These are phyloP conservation scores for Philaethria dido DNA, from an alignment of 2,888 invertebrate species.

Conservation along the genomic window DNA sequence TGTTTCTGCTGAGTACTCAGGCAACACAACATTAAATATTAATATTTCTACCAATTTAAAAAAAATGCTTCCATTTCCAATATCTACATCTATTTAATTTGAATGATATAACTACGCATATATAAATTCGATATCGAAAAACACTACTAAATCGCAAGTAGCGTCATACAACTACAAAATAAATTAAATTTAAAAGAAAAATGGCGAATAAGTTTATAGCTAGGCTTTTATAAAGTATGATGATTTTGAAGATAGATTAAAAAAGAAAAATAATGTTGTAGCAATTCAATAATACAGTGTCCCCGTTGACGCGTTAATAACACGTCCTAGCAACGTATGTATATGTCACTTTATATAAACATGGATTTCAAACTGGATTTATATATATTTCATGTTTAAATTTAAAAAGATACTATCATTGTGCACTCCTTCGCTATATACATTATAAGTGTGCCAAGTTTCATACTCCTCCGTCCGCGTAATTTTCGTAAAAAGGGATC, in stretches of 20 bases:
- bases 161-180: conserved; percentile 13
- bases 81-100: conserved; percentile 26
- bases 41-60: conserved; percentile 4
- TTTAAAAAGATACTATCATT: no score
- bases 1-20: background rate
- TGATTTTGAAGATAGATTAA: background rate
- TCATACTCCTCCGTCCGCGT: no score
- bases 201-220: conserved; percentile 9
- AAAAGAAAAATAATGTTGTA: background rate
- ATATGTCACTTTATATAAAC: no score
- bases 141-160: conserved; percentile 27
- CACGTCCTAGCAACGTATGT: no score
- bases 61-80: conserved; percentile 1
- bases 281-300: no score
- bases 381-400: no score
- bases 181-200: conserved; percentile 18
- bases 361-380: no score
- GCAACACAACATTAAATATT: conserved; percentile 1
- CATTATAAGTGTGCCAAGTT: no score
- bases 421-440: no score
- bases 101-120: conserved; percentile 34
- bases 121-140: conserved; percentile 43
- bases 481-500: no score
- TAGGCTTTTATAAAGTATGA: background rate
- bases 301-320: no score